A percentile compares a stretch with the other conserved stretches of the same genome.
phyloP scores from a whole-genome alignment of 1,140 invertebrate species.

The Scaptomyza montana region DNA sequence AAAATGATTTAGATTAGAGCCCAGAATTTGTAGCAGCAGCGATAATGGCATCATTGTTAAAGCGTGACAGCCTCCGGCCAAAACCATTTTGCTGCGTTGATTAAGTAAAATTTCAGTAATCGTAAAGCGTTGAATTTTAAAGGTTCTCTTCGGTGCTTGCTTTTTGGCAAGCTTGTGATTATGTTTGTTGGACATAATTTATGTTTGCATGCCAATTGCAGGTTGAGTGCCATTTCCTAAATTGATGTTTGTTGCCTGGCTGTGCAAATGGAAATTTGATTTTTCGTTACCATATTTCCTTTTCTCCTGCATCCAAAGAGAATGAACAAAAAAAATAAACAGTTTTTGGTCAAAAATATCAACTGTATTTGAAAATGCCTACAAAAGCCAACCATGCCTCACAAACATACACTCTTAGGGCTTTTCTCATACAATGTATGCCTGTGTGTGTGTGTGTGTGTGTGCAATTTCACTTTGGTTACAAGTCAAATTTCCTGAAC shows the following conservation, averaged over 20 bases:
- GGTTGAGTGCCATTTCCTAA: conserved; percentile 10
- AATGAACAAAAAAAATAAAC: not conserved
- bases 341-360: conserved; percentile 48
- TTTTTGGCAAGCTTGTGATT: not conserved
- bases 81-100: conserved; percentile 16
- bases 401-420: not conserved
- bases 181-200: conserved; percentile 23
- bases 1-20: conserved; percentile 51
- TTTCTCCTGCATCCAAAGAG: too few species aligned
- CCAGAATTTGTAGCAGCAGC: not conserved
- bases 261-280: conserved; percentile 58
- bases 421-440: not conserved
- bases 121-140: not conserved
- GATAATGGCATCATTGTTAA: conserved; percentile 18
- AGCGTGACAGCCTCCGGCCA: not conserved
- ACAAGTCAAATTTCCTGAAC: conserved; percentile 74
- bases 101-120: conserved; percentile 28
- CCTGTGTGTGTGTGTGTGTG: conserved; percentile 1
- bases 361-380: conserved; percentile 57
- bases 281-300: conserved; percentile 42
- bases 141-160: not conserved
- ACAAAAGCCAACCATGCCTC: conserved; percentile 45
- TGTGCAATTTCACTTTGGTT: conserved; percentile 57
- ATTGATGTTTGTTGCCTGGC: conserved; percentile 28
- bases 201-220: conserved; percentile 25